Base-by-base conservation (phyloP, 2,113 vertebrate genomes). In the Tretioscincus oriximinensis region DNA sequence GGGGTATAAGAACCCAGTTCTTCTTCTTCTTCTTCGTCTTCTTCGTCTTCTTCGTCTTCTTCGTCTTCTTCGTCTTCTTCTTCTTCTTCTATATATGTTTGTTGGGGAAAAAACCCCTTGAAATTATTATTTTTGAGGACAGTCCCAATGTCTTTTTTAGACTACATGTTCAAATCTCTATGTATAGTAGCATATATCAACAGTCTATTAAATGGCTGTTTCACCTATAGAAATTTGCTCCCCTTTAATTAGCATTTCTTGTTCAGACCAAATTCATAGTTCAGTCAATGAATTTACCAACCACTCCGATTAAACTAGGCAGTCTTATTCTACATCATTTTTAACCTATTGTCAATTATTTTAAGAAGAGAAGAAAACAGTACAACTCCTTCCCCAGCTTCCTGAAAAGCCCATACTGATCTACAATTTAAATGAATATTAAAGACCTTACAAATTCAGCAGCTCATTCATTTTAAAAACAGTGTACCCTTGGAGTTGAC, bases 371-470 rank as follows among this genome's bases (percentile, higher is more conserved):
- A 69, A 24, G 24, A 7, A 74, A 22, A 0, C 18, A 67, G 47
- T n/a, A 64, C 5, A 0, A 1, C 2, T 49, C 12, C 80, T 47
- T 29, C 16, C 65, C 72, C 71, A 64, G 58, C 18, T 29, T 47
- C 29, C 1, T 77, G 3, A 84, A 83, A 0, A 74, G 0, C 1
- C 6, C 73, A 70, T 28, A 64, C 47, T 45, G 61, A 63, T 80
- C 61, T 64, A 63, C 71, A 84, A 1, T 65, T 26, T 74, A 58
- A 74, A 29, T 78, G 28, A 10, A 77, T 83, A 76, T 66, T 69
- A 87, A 86, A 14, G 0, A 73, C 51, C 3, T 83, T 80, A 67
- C 7, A 67, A 60, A 79, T 81, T 74, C 75, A 76, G 91, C 54
- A 78, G 1, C 4, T 61, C 1, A 2, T 41, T 77, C 49, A 45